Evolutionary conservation across 2,888 invertebrate species (phyloP).

Genomic region (Acleris emargana): DNA sequence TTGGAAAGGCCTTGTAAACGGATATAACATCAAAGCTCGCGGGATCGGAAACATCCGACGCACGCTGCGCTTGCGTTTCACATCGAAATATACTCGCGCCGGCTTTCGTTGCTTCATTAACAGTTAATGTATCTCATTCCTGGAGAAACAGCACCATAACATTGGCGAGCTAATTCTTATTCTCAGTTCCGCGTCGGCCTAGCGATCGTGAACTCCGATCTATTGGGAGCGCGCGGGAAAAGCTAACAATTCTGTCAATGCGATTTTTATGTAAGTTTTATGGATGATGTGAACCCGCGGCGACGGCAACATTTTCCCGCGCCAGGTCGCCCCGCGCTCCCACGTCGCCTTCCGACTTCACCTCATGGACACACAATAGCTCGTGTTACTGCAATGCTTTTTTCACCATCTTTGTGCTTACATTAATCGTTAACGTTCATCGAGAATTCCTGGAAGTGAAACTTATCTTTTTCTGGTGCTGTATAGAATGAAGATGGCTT

Average conservation of each 20-base stretch:
- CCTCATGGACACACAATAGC: slow-evolving; percentile 71
- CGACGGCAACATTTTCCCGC: slow-evolving; percentile 67
- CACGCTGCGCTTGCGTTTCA: slow-evolving; percentile 45
- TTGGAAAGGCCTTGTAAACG: slow-evolving; percentile 55
- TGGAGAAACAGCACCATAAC: slow-evolving; percentile 41
- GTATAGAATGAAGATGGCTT: slow-evolving; percentile 66
- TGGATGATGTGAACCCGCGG: slow-evolving; percentile 57
- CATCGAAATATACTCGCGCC: slow-evolving; percentile 48
- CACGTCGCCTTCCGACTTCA: slow-evolving; percentile 75
- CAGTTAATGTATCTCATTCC: slow-evolving; percentile 42
- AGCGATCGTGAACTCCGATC: slow-evolving; percentile 40
- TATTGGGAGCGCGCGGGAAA: slow-evolving; percentile 39
- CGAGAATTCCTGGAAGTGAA: slow-evolving; percentile 74
- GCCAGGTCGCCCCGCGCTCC: slow-evolving; percentile 66
- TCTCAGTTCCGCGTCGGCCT: slow-evolving; percentile 44
- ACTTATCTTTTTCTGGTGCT: slow-evolving; percentile 66
- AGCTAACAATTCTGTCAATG: slow-evolving; percentile 38
- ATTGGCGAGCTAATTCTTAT: slow-evolving; percentile 44
- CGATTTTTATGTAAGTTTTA: slow-evolving; percentile 45
- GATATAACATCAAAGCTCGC: slow-evolving; percentile 56
- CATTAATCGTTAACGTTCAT: slow-evolving; percentile 66
- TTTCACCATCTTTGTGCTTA: slow-evolving; percentile 68
- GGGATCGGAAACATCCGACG: slow-evolving; percentile 27
- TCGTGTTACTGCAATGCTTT: slow-evolving; percentile 62
- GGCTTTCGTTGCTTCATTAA: slow-evolving; percentile 53